Conservation (phyloP, 2,888 invertebrate genomes). For the Drosophila mulleri region DNA sequence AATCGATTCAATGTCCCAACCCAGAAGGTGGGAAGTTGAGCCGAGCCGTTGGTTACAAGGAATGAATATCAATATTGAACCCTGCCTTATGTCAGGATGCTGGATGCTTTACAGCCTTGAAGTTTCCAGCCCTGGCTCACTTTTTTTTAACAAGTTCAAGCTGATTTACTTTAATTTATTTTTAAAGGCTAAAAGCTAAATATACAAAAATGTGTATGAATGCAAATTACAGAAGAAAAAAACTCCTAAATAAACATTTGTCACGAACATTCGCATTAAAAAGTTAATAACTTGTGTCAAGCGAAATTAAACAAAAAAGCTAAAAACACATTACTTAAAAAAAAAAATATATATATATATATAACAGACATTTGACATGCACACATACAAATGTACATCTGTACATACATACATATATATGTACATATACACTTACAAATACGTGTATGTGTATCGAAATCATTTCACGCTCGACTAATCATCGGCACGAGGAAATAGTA, state of each 20-base stretch:
- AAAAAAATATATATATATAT: too few relatives aligned
- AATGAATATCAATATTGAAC: neutral
- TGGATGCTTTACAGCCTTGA: neutral
- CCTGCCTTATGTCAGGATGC: neutral
- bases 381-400: neutral
- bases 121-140: neutral
- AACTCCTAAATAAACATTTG: neutral
- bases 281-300: conserved; percentile 14
- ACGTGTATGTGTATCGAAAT: conserved; percentile 1
- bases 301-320: neutral
- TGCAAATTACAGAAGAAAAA: neutral
- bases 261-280: conserved; percentile 8
- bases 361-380: conserved; percentile 14
- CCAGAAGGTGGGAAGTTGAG: too few relatives aligned
- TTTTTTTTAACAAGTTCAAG: neutral
- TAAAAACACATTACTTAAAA: conserved; percentile 19
- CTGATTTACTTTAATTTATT: neutral
- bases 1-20: neutral
- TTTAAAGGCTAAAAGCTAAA: neutral
- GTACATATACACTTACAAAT: too few relatives aligned
- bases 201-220: neutral
- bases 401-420: neutral
- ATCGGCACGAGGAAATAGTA: neutral
- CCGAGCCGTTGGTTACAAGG: neutral
- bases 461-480: conserved; percentile 30